These are phyloP conservation scores for Indicator indicator DNA, from an alignment of 2,113 vertebrate species.

Conservation along the genomic window DNA sequence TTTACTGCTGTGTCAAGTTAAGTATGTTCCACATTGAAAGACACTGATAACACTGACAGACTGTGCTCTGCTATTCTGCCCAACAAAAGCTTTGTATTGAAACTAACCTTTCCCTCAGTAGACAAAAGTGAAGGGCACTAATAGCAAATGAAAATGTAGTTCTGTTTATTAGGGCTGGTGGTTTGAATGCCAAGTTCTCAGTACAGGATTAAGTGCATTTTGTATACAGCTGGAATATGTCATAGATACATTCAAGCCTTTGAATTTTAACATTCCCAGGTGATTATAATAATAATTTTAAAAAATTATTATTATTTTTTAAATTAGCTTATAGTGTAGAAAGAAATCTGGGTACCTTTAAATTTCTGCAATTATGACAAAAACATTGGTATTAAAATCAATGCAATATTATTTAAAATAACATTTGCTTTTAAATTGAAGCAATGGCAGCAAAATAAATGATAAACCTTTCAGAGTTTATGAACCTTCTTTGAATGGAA, in stretches of 20 bases:
- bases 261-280: constrained; percentile 54
- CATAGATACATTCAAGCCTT: constrained; percentile 49
- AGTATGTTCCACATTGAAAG: constrained; percentile 56
- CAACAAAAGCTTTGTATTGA: constrained; percentile 39
- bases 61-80: constrained; percentile 30
- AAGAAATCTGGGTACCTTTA: neutral
- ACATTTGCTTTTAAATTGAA: neutral
- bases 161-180: constrained; percentile 40
- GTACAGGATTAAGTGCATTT: constrained; percentile 39
- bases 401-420: neutral
- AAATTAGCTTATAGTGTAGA: neutral
- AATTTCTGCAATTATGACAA: neutral
- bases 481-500: neutral
- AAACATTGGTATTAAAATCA: neutral
- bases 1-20: constrained; percentile 50
- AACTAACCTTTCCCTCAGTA: constrained; percentile 25
- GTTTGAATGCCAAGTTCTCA: constrained; percentile 51
- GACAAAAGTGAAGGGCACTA: constrained; percentile 26
- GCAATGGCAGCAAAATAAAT: neutral
- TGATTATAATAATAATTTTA: neutral
- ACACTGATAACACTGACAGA: constrained; percentile 65
- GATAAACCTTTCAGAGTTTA: neutral
- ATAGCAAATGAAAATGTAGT: constrained; percentile 32
- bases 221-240: constrained; percentile 66
- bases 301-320: neutral